Evolutionary conservation across 2,797 vertebrate genomes (phyloP), one percentile per base, ranked within the genome.

Genomic region (Cichlasoma orientale): DNA sequence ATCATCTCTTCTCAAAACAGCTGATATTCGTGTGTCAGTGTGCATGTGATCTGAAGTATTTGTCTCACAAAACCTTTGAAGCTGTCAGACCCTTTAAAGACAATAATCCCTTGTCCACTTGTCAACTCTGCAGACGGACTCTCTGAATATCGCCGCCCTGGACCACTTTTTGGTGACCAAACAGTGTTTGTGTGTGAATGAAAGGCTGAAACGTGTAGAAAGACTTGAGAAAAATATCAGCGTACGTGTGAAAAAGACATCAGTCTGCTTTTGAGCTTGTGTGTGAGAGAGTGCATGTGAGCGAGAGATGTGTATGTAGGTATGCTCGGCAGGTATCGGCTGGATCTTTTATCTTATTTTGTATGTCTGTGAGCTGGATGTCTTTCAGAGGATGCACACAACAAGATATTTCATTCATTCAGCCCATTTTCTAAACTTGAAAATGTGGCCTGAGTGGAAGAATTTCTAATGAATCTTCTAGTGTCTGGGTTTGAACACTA

Each of bases 81-180:
- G 71, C 81, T 77, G 72, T 89, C 77, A 9, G 82, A 90, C 86
- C 90, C 88, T 93, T 93, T 90, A 89, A 92, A 75, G 84, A 90
- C 79, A 13, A 78, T 10, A 25, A 23, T 19, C 23, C 41, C 41
- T 25, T 19, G 23, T 66, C 25, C 4, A 7, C 16, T 7, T 47
- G 61, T 66, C 41, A 68, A 50, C 61, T 27, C 41, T 29, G 12
- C 61, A 54, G 2, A 50, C 25, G 47, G 61, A 68, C 63, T 50
- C 25, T 50, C 16, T 29, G 23, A 68, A 50, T 50, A 68, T 68
- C 61, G 47, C 41, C 41, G 29, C 44, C 44, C 44, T 0, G 44
- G 63, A 68, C 18, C 41, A 68, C 6, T 50, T 68, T 68, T 68
- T 13, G 44, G 63, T 68, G 63, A 68, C 41, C 63, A 68, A 50